Conservation (phyloP, 1,140 invertebrate genomes). For the Drosophila eugracilis region DNA sequence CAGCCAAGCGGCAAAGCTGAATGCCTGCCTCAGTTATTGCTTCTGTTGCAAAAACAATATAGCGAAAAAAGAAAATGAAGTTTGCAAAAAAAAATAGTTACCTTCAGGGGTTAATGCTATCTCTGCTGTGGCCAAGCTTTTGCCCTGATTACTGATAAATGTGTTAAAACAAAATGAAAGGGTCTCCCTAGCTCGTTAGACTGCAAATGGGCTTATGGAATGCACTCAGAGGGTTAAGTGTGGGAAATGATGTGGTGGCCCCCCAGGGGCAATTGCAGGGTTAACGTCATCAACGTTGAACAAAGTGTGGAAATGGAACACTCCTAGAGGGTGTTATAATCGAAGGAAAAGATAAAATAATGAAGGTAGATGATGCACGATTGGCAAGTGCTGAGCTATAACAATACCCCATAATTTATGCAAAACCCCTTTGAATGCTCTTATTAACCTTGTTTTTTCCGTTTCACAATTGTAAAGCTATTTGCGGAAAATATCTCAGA, state of each 20-base stretch:
- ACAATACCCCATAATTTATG: background rate
- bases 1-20: slow-evolving; percentile 73
- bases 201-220: slow-evolving; percentile 20
- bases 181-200: slow-evolving; percentile 35
- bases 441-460: too few species aligned
- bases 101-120: slow-evolving; percentile 59
- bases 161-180: slow-evolving; percentile 53
- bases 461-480: background rate
- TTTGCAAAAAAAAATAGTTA: slow-evolving; percentile 27
- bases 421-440: background rate
- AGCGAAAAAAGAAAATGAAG: slow-evolving; percentile 13
- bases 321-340: slow-evolving; percentile 7
- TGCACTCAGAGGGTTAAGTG: background rate
- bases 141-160: slow-evolving; percentile 70
- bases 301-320: slow-evolving; percentile 40
- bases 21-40: slow-evolving; percentile 66
- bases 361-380: background rate
- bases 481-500: background rate
- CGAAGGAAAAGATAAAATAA: background rate
- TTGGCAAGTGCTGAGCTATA: background rate
- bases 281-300: slow-evolving; percentile 26
- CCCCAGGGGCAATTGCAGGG: slow-evolving; percentile 17
- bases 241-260: slow-evolving; percentile 18
- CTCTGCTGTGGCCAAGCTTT: slow-evolving; percentile 49
- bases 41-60: slow-evolving; percentile 55